Evolutionary conservation across 2,797 vertebrate species (phyloP).

Genomic region (Clarias laeviceps): DNA sequence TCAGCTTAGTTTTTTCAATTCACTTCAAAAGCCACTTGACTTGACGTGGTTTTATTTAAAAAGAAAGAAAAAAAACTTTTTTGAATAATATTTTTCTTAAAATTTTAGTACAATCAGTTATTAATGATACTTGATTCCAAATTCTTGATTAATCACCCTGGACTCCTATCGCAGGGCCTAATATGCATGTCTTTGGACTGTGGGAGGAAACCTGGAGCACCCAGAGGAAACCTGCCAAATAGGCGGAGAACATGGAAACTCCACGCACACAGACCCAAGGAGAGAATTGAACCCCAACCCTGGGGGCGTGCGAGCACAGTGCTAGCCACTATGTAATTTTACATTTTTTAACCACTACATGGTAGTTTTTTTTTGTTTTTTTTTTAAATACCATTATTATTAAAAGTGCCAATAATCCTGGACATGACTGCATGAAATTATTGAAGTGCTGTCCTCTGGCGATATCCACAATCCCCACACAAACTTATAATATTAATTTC

Average conservation of each 20-base stretch:
- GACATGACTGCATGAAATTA: background rate
- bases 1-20: too few relatives aligned
- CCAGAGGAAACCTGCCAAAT: too few relatives aligned
- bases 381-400: background rate
- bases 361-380: too few relatives aligned
- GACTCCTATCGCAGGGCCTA: too few relatives aligned
- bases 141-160: background rate
- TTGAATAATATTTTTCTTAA: background rate
- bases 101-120: background rate
- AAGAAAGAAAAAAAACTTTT: background rate
- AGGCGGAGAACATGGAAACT: too few relatives aligned
- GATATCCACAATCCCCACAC: background rate
- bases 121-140: background rate
- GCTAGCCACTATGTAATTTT: background rate
- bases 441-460: background rate
- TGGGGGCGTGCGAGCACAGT: too few relatives aligned
- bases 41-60: background rate
- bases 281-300: too few relatives aligned
- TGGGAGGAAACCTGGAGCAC: too few relatives aligned
- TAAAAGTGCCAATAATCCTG: background rate
- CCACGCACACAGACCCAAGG: too few relatives aligned
- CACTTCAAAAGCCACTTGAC: too few relatives aligned
- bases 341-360: background rate
- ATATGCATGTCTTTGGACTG: too few relatives aligned
- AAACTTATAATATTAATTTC: background rate